A percentile compares a stretch with the other conserved stretches of the same genome.
phyloP scores from a whole-genome alignment of 1,140 invertebrate species.

The Lepidurus arcticus region DNA sequence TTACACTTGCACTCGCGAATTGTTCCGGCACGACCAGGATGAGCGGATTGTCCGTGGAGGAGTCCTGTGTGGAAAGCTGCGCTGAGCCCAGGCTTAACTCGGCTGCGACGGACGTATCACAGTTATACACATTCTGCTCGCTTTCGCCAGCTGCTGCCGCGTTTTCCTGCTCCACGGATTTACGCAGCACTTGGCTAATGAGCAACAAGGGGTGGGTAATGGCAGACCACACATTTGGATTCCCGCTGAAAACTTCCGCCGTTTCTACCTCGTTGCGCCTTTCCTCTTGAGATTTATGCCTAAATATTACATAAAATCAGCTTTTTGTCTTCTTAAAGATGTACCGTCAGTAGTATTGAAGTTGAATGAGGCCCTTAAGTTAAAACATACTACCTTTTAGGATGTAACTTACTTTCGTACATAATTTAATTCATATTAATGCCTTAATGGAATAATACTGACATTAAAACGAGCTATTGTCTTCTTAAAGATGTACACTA shows the following conservation, averaged over 20 bases:
- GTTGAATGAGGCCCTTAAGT: no score
- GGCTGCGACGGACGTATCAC: neutral
- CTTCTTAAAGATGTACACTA: no score
- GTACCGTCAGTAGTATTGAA: no score
- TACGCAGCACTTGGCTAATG: conserved; percentile 29
- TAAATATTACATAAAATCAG: neutral
- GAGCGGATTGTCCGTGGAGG: neutral
- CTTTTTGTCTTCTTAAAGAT: no score
- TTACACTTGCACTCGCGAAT: conserved; percentile 16
- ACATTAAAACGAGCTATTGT: no score
- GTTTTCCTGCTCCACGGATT: conserved; percentile 29
- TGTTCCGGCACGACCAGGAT: neutral
- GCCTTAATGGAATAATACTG: no score
- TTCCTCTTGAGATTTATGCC: neutral
- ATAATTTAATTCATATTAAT: no score
- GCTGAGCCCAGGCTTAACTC: neutral
- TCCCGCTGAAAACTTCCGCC: conserved; percentile 23
- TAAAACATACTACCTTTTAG: no score
- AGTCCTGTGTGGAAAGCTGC: neutral
- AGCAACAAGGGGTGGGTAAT: conserved; percentile 33
- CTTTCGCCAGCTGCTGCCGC: neutral
- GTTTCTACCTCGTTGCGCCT: neutral
- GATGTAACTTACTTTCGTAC: no score
- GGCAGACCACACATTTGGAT: conserved; percentile 32
- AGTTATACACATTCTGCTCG: neutral